Evolutionary conservation across 1,140 invertebrate genomes (phyloP).

Genomic region (Leptestheria dahalacensis): DNA sequence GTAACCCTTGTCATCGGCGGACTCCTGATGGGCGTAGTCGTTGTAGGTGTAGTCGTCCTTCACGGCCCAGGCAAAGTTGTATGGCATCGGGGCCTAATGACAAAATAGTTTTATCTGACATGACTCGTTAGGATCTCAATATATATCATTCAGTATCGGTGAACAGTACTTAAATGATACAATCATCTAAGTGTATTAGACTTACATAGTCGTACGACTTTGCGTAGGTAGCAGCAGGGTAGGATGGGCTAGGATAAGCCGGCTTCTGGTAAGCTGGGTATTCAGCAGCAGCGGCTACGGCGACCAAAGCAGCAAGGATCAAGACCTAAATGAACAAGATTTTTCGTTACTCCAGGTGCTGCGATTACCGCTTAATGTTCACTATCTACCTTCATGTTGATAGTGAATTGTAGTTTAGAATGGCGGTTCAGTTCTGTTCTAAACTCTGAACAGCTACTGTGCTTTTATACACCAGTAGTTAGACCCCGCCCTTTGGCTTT

Average conservation of each 20-base stretch:
- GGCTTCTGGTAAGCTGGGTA: conserved; percentile 12
- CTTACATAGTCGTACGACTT: conserved; percentile 13
- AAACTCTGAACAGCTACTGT: no score
- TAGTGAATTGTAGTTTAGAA: not conserved
- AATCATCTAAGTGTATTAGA: no score
- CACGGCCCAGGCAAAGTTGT: conserved; percentile 58
- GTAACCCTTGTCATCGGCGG: conserved; percentile 37
- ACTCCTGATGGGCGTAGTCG: conserved; percentile 55
- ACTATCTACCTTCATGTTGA: not conserved
- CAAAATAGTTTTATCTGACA: not conserved
- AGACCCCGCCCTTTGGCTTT: no score
- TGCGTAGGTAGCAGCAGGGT: conserved; percentile 7
- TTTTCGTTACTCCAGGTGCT: not conserved
- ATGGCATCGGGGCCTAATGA: conserved; percentile 24
- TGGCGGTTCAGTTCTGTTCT: not conserved
- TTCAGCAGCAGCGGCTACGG: conserved; percentile 13
- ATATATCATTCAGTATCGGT: no score
- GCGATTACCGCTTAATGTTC: not conserved
- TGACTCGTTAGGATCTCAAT: no score
- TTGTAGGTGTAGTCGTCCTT: conserved; percentile 47
- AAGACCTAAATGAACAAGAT: conserved; percentile 5
- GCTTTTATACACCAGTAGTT: not conserved
- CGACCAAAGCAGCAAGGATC: conserved; percentile 15
- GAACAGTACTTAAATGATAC: no score
- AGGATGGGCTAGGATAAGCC: conserved; percentile 11